phyloP scores from a whole-genome alignment of 2,113 vertebrate genomes.

The Sinosuthora webbiana region DNA sequence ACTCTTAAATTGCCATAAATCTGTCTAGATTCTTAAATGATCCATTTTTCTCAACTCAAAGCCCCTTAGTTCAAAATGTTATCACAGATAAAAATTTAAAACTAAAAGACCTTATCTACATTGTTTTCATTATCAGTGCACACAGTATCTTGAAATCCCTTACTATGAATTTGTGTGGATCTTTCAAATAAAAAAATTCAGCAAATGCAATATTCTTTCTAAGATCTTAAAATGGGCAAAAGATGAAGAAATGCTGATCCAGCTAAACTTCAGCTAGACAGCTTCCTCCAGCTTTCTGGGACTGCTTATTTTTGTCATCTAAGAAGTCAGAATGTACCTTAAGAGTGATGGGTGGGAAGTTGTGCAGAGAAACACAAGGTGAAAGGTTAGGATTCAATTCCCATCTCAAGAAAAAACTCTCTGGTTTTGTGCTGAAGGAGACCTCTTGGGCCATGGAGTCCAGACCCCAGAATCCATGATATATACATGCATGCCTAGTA shows the following conservation, averaged over 20 bases:
- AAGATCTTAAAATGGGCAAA: neutral
- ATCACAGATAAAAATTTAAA: neutral
- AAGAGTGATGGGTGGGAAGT: rapidly evolving
- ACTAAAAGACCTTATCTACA: neutral
- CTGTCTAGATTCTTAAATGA: neutral
- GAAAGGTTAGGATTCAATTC: neutral
- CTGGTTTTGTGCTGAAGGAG: neutral
- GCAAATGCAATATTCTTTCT: neutral
- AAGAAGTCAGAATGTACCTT: neutral
- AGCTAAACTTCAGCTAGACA: neutral
- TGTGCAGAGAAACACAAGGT: neutral
- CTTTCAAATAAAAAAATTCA: neutral
- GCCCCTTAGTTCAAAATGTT: neutral
- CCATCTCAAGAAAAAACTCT: neutral
- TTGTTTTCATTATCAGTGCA: neutral
- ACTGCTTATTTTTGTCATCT: neutral
- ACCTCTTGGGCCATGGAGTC: neutral
- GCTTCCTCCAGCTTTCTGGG: neutral
- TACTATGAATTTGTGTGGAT: neutral
- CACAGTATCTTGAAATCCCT: neutral
- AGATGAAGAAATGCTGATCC: neutral
- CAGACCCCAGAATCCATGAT: neutral
- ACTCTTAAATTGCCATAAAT: neutral
- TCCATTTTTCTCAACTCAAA: neutral
- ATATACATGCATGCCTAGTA: no score